Percentiles rank a stretch among this genome's conserved stretches.
phyloP scores from a whole-genome alignment of 1,140 invertebrate species.

The Tetraneura akinire region DNA sequence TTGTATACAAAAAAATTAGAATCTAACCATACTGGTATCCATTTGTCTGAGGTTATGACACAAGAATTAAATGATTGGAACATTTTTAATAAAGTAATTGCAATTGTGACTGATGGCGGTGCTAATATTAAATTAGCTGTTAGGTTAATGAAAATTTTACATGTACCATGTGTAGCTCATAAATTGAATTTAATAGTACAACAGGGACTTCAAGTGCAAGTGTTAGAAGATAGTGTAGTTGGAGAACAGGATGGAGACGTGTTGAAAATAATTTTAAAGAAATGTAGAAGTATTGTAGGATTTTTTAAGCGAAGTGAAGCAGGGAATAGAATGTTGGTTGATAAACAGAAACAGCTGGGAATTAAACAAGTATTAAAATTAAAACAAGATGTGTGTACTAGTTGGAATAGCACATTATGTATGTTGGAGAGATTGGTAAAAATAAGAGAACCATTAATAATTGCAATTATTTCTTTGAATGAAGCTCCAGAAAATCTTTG shows the following conservation, averaged over 20 bases:
- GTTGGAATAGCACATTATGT: too few species aligned
- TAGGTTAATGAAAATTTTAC: neutral
- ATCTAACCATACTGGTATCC: neutral
- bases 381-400: too few species aligned
- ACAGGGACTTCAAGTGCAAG: neutral
- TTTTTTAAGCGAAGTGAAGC: too few species aligned
- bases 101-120: too few species aligned
- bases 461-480: neutral
- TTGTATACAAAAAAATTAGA: conserved; percentile 7
- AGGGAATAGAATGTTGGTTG: too few species aligned
- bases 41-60: conserved; percentile 27
- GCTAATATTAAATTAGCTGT: neutral
- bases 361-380: too few species aligned
- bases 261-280: neutral
- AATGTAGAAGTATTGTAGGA: too few species aligned
- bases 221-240: neutral
- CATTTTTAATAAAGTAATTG: too few species aligned
- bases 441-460: neutral
- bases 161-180: neutral
- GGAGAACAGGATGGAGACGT: neutral
- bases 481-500: neutral
- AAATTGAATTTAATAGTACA: conserved; percentile 13
- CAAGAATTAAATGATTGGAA: too few species aligned
- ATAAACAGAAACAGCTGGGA: too few species aligned
- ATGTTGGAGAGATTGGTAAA: conserved; percentile 4